phyloP scores from a whole-genome alignment of 2,888 invertebrate genomes.

The Eristalinus sepulchralis region DNA sequence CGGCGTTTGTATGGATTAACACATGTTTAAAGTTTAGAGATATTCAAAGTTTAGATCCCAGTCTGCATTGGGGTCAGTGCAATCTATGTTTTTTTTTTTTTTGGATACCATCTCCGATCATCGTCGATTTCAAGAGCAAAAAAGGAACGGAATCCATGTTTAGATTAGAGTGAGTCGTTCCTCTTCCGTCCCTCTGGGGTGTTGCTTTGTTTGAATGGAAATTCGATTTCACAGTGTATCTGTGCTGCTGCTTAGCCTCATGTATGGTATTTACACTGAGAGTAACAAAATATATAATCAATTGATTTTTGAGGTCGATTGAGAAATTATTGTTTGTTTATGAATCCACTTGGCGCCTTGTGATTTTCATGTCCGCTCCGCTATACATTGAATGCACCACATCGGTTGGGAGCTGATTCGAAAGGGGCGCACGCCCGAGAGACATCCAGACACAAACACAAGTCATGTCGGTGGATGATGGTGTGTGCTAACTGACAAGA shows the following conservation, averaged over 20 bases:
- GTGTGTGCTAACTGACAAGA: constrained; percentile 60
- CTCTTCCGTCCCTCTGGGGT: neutral
- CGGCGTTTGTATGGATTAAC: neutral
- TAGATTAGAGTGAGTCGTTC: constrained; percentile 32
- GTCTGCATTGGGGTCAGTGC: neutral
- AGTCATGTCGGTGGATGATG: constrained; percentile 51
- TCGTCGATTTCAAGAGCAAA: constrained; percentile 32
- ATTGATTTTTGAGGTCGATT: constrained; percentile 72
- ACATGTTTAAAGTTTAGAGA: neutral
- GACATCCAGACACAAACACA: constrained; percentile 65
- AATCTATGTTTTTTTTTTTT: constrained; percentile 37
- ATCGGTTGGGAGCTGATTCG: constrained; percentile 25
- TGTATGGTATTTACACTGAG: constrained; percentile 61
- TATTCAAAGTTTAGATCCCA: neutral
- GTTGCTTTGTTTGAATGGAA: constrained; percentile 58
- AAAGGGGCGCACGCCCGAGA: constrained; percentile 50
- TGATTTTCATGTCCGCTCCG: constrained; percentile 75
- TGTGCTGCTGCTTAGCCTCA: constrained; percentile 44
- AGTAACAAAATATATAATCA: constrained; percentile 72
- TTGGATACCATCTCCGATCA: constrained; percentile 31
- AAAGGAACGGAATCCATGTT: constrained; percentile 35
- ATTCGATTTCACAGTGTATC: constrained; percentile 46
- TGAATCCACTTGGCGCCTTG: constrained; percentile 80
- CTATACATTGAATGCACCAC: constrained; percentile 26
- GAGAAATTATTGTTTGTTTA: constrained; percentile 78